Conservation (phyloP, 2,113 vertebrate genomes). For the Alexandromys fortis region DNA sequence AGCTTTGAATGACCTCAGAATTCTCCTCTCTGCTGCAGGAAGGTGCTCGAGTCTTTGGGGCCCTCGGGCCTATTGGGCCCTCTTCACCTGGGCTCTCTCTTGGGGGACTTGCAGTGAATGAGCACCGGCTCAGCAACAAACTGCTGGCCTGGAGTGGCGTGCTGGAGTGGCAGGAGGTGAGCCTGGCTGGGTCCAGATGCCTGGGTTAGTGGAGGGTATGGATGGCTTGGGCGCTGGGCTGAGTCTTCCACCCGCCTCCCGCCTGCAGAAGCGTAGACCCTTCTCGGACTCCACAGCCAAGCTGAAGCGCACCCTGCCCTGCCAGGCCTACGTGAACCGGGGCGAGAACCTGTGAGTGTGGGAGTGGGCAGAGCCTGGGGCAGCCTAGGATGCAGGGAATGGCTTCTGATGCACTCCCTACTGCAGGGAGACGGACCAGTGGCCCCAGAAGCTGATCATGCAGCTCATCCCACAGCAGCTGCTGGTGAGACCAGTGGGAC, state of each 20-base stretch:
- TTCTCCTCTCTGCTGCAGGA: neutral
- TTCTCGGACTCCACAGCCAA: constrained; percentile 91
- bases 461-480: constrained; percentile 95
- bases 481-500: constrained; percentile 85
- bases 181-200: accelerated
- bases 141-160: constrained; percentile 94
- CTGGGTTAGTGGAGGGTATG: accelerated
- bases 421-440: constrained; percentile 93
- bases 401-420: constrained; percentile 66
- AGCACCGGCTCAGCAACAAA: constrained; percentile 90
- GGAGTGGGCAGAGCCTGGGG: constrained; percentile 2
- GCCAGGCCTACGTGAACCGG: constrained; percentile 94
- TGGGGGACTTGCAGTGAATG: constrained; percentile 73
- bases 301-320: constrained; percentile 92
- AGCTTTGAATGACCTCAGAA: neutral
- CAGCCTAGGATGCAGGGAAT: neutral
- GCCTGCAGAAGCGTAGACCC: constrained; percentile 91
- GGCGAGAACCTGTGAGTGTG: constrained; percentile 95
- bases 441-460: constrained; percentile 97
- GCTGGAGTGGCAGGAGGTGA: constrained; percentile 96
- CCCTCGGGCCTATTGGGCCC: constrained; percentile 84
- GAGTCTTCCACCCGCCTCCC: neutral
- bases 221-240: accelerated
- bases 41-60: constrained; percentile 75
- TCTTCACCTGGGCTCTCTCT: constrained; percentile 84